Evolutionary conservation across 2,113 vertebrate genomes (phyloP).

Genomic region (Chionodraco myersi): DNA sequence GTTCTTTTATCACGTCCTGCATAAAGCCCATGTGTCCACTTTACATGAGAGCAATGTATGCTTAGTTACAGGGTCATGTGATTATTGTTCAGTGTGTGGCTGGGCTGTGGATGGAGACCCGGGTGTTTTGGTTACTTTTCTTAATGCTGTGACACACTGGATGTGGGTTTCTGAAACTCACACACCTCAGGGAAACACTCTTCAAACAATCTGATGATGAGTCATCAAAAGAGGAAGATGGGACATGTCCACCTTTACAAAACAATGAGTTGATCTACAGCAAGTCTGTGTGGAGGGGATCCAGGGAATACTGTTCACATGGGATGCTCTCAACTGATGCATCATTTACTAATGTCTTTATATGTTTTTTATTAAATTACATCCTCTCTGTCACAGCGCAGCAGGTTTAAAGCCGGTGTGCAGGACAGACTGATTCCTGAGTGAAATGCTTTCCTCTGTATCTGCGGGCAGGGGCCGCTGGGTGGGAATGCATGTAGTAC

Average conservation of each 20-base stretch:
- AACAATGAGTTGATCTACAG: not conserved
- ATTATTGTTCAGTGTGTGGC: not conserved
- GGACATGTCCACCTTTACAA: not conserved
- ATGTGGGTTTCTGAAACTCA: not conserved
- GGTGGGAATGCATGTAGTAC: slow-evolving; percentile 48
- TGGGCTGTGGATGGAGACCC: not conserved
- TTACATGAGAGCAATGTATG: no score
- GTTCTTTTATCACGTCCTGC: no score
- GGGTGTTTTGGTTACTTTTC: no score
- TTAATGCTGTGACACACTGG: not conserved
- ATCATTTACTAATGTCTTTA: no score
- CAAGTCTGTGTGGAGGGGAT: not conserved
- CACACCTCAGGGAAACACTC: slow-evolving; percentile 8
- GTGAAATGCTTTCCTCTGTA: slow-evolving; percentile 44
- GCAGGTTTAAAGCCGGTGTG: slow-evolving; percentile 35
- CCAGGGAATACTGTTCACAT: not conserved
- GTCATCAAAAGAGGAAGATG: slow-evolving; percentile 6
- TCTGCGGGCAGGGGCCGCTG: slow-evolving; percentile 42
- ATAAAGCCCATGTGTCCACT: not conserved
- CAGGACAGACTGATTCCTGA: slow-evolving; percentile 25
- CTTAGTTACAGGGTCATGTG: not conserved
- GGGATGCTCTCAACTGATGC: no score
- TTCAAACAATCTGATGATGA: slow-evolving; percentile 29
- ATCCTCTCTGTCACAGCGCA: slow-evolving; percentile 20
- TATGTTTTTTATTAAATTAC: no score